These are phyloP conservation scores for Lepidiolamprologus cunningtoni DNA, from an alignment of 2,113 vertebrate species.

Conservation along the genomic window DNA sequence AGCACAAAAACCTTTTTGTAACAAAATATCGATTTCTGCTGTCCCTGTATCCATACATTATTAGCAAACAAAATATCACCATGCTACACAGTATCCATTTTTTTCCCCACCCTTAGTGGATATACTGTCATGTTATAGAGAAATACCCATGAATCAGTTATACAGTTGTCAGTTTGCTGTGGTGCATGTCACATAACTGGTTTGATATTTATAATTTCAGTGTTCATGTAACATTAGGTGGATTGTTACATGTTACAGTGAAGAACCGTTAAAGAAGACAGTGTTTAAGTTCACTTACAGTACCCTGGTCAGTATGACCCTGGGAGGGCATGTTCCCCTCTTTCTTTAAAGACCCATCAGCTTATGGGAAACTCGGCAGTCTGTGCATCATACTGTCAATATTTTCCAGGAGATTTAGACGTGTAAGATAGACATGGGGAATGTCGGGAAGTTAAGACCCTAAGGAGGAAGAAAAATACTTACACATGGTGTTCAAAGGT, in stretches of 20 bases:
- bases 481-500: background rate
- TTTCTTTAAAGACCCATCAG: background rate
- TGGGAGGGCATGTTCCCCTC: rapidly evolving
- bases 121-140: background rate
- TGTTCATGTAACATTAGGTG: background rate
- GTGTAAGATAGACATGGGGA: background rate
- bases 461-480: background rate
- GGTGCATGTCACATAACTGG: background rate
- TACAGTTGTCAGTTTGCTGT: background rate
- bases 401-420: background rate
- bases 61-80: no score
- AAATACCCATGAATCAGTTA: background rate
- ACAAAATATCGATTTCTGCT: no score
- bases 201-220: background rate
- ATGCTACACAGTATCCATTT: no score
- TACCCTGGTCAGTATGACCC: background rate
- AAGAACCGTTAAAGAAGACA: background rate
- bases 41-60: no score
- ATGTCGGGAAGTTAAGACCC: background rate
- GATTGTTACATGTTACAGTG: background rate
- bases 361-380: background rate
- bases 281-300: background rate
- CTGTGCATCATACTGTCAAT: background rate
- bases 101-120: rapidly evolving
- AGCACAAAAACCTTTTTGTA: no score